Evolutionary conservation across 2,797 vertebrate species (phyloP), one percentile per base, ranked within the genome.

Genomic region (Gila robusta): DNA sequence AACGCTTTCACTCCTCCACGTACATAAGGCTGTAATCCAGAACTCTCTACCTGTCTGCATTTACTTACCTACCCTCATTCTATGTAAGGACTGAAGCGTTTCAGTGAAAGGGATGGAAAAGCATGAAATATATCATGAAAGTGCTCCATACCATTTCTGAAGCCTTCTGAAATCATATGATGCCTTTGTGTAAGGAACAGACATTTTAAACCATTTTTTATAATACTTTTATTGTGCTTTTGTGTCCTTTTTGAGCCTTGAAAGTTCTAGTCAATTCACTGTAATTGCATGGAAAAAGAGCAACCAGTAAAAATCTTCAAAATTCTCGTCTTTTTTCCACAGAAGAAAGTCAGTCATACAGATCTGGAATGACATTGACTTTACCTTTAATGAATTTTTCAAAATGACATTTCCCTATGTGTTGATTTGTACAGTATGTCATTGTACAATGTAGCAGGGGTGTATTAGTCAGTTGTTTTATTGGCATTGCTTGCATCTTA

Each of bases 381-480:
- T 64, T 44, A 17, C n/a, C n/a, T 44, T 79, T 66, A 16, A 66
- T 44, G 0, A 44, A 5, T 41, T 79, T 62, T 62, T 37, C 26
- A 79, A 21, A 62, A 62, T 79, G 4, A 28, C 9, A 0, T 44
- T 64, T 79, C 16, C 6, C 2, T 80, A 10, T 8, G 10, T 67
- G 39, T 49, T 80, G n/a, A 56, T 47, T 6, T 64, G 56, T 28
- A 47, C 62, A 47, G 6, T 35, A 47, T 80, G 41, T 49, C 28
- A 64, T 35, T 80, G 26, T 67, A 19, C 11, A 80, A 32, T 35
- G 41, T 47, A 76, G 39, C 32, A 83, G 59, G 47, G 17, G 54
- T 62, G 23, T 66, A 10, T 44, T 32, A 64, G 59, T 76, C 71
- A 52, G 16, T 39, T 76, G 28, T 77, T 77, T 67, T 69, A 78